phyloP scores from a whole-genome alignment of 2,888 invertebrate species.

The Cantharis lateralis region DNA sequence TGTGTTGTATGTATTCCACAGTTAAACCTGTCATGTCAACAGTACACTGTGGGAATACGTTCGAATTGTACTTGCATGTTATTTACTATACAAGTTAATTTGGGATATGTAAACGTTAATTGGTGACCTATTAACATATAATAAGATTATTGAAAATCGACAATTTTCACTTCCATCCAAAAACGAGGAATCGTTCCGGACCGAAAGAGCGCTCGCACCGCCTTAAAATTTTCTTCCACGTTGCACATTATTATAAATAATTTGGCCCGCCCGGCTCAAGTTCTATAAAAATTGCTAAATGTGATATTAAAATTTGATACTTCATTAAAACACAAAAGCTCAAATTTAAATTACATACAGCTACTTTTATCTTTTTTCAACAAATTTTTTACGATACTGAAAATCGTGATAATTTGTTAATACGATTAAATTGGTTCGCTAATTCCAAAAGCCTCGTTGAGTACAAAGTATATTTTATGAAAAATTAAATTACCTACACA shows the following conservation, averaged over 20 bases:
- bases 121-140: not conserved
- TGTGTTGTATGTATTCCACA: conserved; percentile 24
- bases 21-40: conserved; percentile 29
- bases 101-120: conserved; percentile 4
- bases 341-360: not conserved
- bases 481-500: not conserved
- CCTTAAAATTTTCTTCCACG: not conserved
- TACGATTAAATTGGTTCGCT: not conserved
- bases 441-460: not conserved
- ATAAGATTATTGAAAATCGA: not conserved
- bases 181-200: not conserved
- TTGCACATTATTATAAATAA: not conserved
- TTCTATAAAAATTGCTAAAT: not conserved
- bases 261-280: not conserved
- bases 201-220: no score
- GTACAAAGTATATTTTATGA: not conserved
- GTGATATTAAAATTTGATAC: not conserved
- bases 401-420: not conserved
- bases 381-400: not conserved
- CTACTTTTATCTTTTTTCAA: not conserved
- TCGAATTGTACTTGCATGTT: conserved; percentile 7
- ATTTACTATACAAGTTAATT: conserved; percentile 3
- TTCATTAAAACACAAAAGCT: not conserved
- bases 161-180: not conserved
- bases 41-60: conserved; percentile 15